These are phyloP conservation scores for Falcunculus frontatus DNA, from an alignment of 2,113 vertebrate species.

Conservation along the genomic window DNA sequence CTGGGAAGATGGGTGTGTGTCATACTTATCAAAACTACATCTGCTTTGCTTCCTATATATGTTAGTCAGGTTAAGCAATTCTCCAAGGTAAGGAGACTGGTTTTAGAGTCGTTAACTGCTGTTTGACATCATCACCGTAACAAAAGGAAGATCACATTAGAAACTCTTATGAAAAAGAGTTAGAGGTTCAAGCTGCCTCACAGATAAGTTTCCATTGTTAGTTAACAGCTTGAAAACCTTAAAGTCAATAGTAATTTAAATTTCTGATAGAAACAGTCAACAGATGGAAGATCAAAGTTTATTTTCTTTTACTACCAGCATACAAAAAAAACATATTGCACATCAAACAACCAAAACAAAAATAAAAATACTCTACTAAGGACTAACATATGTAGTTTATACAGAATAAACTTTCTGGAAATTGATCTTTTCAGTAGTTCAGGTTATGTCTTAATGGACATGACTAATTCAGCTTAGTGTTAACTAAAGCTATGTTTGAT, in stretches of 20 bases:
- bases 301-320: conserved; percentile 99
- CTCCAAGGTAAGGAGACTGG: background rate
- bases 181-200: background rate
- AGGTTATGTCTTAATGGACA: conserved; percentile 87
- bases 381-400: conserved; percentile 86
- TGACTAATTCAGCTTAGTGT: conserved; percentile 91
- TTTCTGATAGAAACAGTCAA: conserved; percentile 76
- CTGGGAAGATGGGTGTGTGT: background rate
- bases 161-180: background rate
- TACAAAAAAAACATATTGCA: conserved; percentile 99
- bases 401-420: conserved; percentile 91
- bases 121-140: background rate
- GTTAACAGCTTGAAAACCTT: background rate
- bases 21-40: background rate
- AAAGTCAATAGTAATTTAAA: background rate
- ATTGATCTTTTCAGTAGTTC: conserved; percentile 97
- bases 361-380: conserved; percentile 83
- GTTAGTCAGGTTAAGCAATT: background rate
- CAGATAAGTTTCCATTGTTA: background rate
- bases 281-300: conserved; percentile 98
- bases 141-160: background rate
- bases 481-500: conserved; percentile 86
- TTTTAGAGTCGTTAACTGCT: background rate
- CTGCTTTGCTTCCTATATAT: background rate
- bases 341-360: conserved; percentile 99